phyloP scores from a whole-genome alignment of 2,888 invertebrate species.

The Drosophila infuscata region DNA sequence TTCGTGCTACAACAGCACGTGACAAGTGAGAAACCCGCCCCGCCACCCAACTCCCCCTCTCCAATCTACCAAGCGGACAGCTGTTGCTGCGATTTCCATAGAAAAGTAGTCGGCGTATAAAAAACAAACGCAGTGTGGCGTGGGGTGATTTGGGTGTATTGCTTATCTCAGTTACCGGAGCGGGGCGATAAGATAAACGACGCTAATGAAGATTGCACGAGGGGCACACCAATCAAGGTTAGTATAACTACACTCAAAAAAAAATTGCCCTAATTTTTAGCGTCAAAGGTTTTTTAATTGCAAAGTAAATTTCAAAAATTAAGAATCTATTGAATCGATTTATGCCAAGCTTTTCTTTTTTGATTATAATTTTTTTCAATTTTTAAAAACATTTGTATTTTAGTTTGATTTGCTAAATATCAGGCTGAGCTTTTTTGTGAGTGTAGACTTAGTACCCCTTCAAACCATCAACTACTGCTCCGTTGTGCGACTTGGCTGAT shows the following conservation, averaged over 20 bases:
- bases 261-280: neutral
- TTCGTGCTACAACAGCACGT: slow-evolving; percentile 47
- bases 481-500: neutral
- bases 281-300: too few relatives aligned
- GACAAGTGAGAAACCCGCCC: slow-evolving; percentile 32
- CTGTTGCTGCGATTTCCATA: slow-evolving; percentile 55
- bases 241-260: slow-evolving; percentile 7
- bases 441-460: neutral
- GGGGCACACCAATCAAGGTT: slow-evolving; percentile 64
- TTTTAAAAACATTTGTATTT: neutral
- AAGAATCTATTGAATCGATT: neutral
- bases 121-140: neutral
- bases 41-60: neutral
- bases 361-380: neutral
- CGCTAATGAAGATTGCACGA: slow-evolving; percentile 65
- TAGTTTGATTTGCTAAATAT: neutral
- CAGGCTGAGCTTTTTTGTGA: neutral
- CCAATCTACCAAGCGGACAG: slow-evolving; percentile 20
- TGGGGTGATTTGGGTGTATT: neutral
- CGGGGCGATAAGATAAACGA: slow-evolving; percentile 66
- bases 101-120: slow-evolving; percentile 15
- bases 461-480: neutral
- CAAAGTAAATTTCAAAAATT: neutral
- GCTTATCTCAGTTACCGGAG: slow-evolving; percentile 37
- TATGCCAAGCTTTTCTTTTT: neutral